phyloP scores from a whole-genome alignment of 2,113 vertebrate genomes.

The Ahaetulla prasina region DNA sequence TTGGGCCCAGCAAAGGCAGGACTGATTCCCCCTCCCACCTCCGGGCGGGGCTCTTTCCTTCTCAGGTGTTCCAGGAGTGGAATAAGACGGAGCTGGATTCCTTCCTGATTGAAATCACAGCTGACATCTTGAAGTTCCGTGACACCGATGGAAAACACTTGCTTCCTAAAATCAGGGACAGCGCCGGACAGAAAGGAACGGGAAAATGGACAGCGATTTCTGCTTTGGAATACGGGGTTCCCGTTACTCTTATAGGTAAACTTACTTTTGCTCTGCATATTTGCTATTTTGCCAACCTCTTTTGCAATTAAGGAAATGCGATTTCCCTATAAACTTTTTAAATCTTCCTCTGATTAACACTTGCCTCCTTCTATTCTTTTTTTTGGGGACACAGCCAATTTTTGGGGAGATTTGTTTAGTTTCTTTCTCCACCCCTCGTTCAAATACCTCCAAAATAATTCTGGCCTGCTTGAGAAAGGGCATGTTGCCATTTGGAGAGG shows the following conservation, averaged over 20 bases:
- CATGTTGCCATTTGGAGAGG: not conserved
- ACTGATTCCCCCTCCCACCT: not conserved
- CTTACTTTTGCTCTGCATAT: not conserved
- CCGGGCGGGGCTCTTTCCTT: not conserved
- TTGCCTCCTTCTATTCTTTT: not conserved
- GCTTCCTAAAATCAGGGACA: slow-evolving; percentile 92
- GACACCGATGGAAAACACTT: slow-evolving; percentile 80
- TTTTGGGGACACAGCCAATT: not conserved
- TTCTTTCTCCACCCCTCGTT: not conserved
- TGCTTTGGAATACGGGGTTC: slow-evolving; percentile 89
- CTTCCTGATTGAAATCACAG: slow-evolving; percentile 97
- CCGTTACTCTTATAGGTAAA: slow-evolving; percentile 93
- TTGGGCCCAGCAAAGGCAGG: too few species aligned
- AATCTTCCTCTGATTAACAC: not conserved
- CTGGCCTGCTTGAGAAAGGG: not conserved
- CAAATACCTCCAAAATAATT: not conserved
- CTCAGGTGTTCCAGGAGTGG: slow-evolving; percentile 86
- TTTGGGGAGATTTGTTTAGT: not conserved
- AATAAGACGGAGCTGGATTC: slow-evolving; percentile 97
- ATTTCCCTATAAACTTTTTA: not conserved
- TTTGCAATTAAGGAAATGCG: not conserved
- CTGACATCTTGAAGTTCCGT: slow-evolving; percentile 86
- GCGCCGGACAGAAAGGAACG: slow-evolving; percentile 93
- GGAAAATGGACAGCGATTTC: slow-evolving; percentile 98
- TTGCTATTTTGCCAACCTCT: not conserved